Percentiles rank a stretch among this genome's conserved stretches.
Evolutionary conservation across 2,888 invertebrate genomes (phyloP).

Genomic region (Trisateles emortualis): DNA sequence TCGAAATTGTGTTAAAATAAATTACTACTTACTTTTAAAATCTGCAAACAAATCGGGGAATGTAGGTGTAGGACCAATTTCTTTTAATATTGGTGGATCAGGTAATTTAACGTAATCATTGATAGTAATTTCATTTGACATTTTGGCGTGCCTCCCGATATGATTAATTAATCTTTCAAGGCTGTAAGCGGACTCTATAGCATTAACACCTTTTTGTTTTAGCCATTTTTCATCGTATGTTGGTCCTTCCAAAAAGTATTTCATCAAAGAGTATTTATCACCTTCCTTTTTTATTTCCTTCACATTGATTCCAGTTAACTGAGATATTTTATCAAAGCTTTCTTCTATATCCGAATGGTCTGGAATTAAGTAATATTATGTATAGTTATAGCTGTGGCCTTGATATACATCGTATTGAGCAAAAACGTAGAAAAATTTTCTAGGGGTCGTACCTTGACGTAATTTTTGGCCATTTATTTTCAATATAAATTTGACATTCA

Average conservation of each 20-base stretch:
- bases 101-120: constrained; percentile 43
- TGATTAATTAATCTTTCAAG: constrained; percentile 66
- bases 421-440: too few species aligned
- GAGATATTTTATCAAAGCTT: constrained; percentile 66
- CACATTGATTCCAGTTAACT: constrained; percentile 70
- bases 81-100: constrained; percentile 52
- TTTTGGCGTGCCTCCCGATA: constrained; percentile 59
- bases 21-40: constrained; percentile 38
- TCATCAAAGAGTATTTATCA: constrained; percentile 67
- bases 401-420: too few species aligned
- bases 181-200: constrained; percentile 63
- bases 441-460: too few species aligned
- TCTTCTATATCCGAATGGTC: constrained; percentile 66
- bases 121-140: constrained; percentile 45
- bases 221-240: constrained; percentile 63
- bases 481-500: too few species aligned
- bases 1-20: too few species aligned
- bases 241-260: constrained; percentile 69
- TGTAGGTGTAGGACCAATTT: constrained; percentile 57
- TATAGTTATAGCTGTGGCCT: too few species aligned
- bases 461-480: too few species aligned
- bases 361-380: constrained; percentile 40
- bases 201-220: constrained; percentile 59
- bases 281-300: constrained; percentile 64
- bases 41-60: constrained; percentile 51